Evolutionary conservation across 2,888 invertebrate genomes (phyloP).

Genomic region (Epinotia demarniana): DNA sequence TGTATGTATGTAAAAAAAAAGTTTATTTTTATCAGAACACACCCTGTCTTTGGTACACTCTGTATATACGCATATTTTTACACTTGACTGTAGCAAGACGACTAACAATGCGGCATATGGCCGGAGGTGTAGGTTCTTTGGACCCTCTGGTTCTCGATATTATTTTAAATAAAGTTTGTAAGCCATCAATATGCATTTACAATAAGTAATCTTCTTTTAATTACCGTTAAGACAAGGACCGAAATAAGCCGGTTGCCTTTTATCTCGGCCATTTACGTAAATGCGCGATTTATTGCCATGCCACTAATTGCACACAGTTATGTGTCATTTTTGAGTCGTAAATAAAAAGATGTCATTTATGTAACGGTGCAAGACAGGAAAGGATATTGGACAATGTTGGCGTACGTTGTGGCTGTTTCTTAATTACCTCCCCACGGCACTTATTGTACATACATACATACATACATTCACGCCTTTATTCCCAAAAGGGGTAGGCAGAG

Average conservation of each 20-base stretch:
- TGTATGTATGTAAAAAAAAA: too few species aligned
- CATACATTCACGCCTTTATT: too few species aligned
- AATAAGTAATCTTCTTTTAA: conserved; percentile 12
- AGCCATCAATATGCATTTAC: background rate
- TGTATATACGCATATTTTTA: too few species aligned
- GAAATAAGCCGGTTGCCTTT: background rate
- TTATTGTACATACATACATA: too few species aligned
- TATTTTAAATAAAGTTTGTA: too few species aligned
- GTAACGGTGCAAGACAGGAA: background rate
- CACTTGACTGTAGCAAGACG: too few species aligned
- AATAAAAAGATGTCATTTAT: conserved; percentile 23
- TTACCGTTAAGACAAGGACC: background rate
- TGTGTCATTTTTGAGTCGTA: conserved; percentile 15
- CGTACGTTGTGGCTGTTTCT: background rate
- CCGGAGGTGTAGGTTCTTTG: too few species aligned
- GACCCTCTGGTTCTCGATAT: too few species aligned
- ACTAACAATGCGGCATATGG: too few species aligned
- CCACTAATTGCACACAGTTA: conserved; percentile 13
- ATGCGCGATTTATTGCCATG: background rate
- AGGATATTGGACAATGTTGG: background rate
- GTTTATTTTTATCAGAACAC: too few species aligned
- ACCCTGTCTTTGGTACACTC: too few species aligned
- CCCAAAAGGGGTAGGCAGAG: too few species aligned
- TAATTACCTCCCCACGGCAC: background rate
- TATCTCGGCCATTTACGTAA: conserved; percentile 4